Base-by-base conservation (phyloP, 2,888 invertebrate genomes). In the Tipula helvola region DNA sequence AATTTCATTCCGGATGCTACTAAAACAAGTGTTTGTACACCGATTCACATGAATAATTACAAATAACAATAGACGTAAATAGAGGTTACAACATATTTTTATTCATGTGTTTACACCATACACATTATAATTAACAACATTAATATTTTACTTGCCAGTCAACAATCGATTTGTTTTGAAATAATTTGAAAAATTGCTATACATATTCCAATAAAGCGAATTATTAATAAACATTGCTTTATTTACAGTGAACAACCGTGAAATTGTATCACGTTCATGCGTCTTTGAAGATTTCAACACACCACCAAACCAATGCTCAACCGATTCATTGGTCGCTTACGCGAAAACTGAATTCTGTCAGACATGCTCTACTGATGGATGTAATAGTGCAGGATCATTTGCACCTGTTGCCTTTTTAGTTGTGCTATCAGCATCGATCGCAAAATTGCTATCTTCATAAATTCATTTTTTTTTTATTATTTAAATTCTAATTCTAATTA, bases 261-360 rank as follows among this genome's bases (percentile, higher is more conserved):
- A 89, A 52, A 91, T 92, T 47, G 90, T 91, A 88, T 90, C 91
- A 5, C 90, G 91, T 84, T 91, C 91, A 86, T 91, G 91, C 57
- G 91, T 90, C 88, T 91, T 90, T 87, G 91, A 91, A 89, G 91
- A 91, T 87, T 87, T 90, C 57, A 91, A 90, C 87, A 91, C 91
- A 87, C 89, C 90, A 86, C 88, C 90, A 86, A 91, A 92, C 87
- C 90, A 90, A 87, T 92, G 91, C 87, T 89, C 89, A 83, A 90
- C 90, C 88, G 90, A 90, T 87, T 90, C 90, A 28, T 90, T 90
- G 83, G 90, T 92, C 52, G 91, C 91, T 44, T 91, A 91, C 87
- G 90, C 91, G 28, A 91, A 91, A 89, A 91, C 90, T 52, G 88
- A 91, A 86, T 92, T 89, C 87, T 92, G 91, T 88, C 90, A 90